A percentile compares a stretch with the other conserved stretches of the same genome.
phyloP scores from a whole-genome alignment of 2,113 vertebrate genomes.

The Uria lomvia region DNA sequence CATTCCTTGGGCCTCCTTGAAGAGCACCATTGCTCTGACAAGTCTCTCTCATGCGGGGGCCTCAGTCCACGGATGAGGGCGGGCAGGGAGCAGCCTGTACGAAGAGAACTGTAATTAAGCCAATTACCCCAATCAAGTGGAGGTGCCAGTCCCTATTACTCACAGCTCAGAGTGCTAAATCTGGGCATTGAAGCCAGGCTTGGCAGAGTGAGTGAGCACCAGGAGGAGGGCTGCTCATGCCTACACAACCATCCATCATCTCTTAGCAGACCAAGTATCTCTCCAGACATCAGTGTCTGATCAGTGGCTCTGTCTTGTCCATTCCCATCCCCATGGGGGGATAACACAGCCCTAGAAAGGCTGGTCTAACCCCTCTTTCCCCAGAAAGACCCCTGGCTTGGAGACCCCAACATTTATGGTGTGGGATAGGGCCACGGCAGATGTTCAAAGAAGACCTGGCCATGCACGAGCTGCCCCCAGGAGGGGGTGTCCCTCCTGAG shows the following conservation, averaged over 20 bases:
- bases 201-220: neutral
- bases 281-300: neutral
- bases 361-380: neutral
- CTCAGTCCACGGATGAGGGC: neutral
- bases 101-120: constrained; percentile 20
- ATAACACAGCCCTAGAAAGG: neutral
- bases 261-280: neutral
- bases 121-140: neutral
- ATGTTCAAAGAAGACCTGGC: rapidly evolving
- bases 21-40: neutral
- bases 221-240: neutral
- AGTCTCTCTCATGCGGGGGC: neutral
- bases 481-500: neutral
- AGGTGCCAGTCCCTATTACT: constrained; percentile 8
- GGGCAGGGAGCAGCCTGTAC: neutral
- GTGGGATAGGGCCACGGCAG: neutral
- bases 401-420: neutral
- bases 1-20: neutral
- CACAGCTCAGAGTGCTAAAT: neutral
- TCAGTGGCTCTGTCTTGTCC: neutral
- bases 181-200: neutral
- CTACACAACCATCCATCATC: neutral
- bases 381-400: neutral
- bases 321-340: neutral
- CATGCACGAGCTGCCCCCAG: rapidly evolving